These are phyloP conservation scores for Herpailurus yagouaroundi DNA, from an alignment of 2,113 vertebrate species.

Conservation along the genomic window DNA sequence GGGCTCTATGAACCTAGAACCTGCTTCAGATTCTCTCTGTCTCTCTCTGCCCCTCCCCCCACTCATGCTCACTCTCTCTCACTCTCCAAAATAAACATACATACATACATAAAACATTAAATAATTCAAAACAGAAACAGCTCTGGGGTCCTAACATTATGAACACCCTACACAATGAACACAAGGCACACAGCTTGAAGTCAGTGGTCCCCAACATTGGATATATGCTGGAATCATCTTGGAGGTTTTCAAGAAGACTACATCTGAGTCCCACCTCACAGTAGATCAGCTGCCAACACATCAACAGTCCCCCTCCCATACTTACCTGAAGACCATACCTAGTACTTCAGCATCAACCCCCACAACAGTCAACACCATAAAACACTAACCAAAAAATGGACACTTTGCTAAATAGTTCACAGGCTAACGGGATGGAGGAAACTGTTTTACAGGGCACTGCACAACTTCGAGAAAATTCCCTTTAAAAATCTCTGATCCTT, in stretches of 20 bases:
- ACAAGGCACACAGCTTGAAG: neutral
- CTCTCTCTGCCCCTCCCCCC: too few species aligned
- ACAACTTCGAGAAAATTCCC: neutral
- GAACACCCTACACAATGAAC: neutral
- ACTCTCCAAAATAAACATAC: too few species aligned
- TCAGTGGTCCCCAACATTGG: neutral
- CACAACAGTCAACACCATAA: neutral
- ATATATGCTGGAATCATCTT: neutral
- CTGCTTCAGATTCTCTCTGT: too few species aligned
- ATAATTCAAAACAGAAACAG: neutral
- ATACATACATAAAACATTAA: too few species aligned
- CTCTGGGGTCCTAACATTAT: neutral
- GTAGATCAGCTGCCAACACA: neutral
- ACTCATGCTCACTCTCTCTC: too few species aligned
- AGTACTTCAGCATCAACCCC: neutral
- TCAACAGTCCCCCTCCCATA: neutral
- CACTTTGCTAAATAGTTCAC: neutral
- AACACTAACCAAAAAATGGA: neutral
- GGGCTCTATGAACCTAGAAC: too few species aligned
- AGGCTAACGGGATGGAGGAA: neutral
- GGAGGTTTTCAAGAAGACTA: neutral
- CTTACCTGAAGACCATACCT: neutral
- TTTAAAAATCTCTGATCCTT: neutral
- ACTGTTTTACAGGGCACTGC: neutral
- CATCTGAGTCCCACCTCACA: neutral